These are phyloP conservation scores for Penelope pileata DNA, from an alignment of 2,113 vertebrate species.

Conservation along the genomic window DNA sequence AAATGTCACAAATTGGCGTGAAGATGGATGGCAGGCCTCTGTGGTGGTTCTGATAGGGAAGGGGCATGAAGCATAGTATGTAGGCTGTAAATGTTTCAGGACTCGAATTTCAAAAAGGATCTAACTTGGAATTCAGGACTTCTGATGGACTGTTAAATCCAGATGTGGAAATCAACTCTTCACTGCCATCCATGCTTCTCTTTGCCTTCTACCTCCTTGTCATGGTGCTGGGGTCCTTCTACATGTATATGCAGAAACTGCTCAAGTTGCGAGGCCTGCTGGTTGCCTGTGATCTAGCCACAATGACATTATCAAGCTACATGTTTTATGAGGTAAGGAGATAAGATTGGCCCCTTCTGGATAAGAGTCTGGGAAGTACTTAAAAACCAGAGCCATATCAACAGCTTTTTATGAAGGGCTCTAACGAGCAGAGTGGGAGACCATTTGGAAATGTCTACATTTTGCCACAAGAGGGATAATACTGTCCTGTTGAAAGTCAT, in stretches of 20 bases:
- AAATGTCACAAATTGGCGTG: not conserved
- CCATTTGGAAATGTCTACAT: rapidly evolving
- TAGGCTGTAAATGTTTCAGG: not conserved
- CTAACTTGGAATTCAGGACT: not conserved
- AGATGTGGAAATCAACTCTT: slow-evolving; percentile 60
- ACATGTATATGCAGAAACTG: slow-evolving; percentile 37
- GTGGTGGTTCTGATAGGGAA: not conserved
- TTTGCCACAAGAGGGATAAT: not conserved
- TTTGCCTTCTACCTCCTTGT: slow-evolving; percentile 69
- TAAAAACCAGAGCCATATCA: not conserved
- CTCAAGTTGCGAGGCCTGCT: slow-evolving; percentile 71
- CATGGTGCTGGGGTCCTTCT: slow-evolving; percentile 68
- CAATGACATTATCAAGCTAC: slow-evolving; percentile 75
- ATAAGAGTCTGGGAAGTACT: not conserved
- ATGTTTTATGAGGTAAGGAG: slow-evolving; percentile 79
- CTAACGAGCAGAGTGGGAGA: not conserved
- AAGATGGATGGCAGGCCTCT: not conserved
- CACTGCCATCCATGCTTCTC: slow-evolving; percentile 64
- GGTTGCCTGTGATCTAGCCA: slow-evolving; percentile 71
- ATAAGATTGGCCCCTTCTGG: not conserved
- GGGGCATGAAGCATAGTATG: not conserved
- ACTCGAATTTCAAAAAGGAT: not conserved
- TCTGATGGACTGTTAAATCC: not conserved
- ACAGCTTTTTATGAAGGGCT: not conserved
- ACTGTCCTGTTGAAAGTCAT: not conserved